A percentile compares a stretch with the other conserved stretches of the same genome.
Evolutionary conservation across 1,140 invertebrate species (phyloP).

Genomic region (Notospermus geniculatus): DNA sequence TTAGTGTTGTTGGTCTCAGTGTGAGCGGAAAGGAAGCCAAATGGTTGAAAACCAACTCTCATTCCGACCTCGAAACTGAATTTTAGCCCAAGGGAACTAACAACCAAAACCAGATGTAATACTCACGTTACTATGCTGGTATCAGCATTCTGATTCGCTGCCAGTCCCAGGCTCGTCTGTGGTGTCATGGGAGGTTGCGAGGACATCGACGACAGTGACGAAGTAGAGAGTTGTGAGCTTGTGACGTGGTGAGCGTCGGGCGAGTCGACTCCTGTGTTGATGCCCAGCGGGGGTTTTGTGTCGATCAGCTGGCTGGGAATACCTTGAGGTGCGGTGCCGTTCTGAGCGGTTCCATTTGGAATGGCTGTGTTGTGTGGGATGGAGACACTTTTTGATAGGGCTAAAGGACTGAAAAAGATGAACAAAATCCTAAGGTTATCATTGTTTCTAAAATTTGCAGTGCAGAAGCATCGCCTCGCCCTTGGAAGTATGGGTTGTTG

Average conservation of each 20-base stretch:
- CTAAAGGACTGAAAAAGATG: neutral
- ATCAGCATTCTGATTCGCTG: slow-evolving; percentile 15
- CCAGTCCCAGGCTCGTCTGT: neutral
- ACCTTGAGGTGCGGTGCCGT: neutral
- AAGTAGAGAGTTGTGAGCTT: slow-evolving; percentile 27
- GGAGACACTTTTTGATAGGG: neutral
- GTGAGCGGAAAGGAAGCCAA: no score
- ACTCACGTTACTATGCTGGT: slow-evolving; percentile 32
- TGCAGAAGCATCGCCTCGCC: no score
- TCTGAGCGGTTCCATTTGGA: no score
- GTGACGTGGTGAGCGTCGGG: slow-evolving; percentile 28
- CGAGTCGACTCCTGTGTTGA: neutral
- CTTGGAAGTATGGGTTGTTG: no score
- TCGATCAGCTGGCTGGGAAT: neutral
- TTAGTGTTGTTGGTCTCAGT: no score
- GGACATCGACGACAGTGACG: neutral
- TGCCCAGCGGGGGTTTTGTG: neutral
- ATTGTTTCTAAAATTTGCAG: no score
- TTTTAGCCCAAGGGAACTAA: no score
- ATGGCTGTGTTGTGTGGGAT: neutral
- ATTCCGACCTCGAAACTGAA: no score
- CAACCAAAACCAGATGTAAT: neutral
- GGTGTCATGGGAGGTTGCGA: neutral
- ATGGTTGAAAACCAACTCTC: no score
- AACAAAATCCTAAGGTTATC: neutral